Conservation (phyloP, 2,797 vertebrate genomes). For the Bradypodion pumilum region DNA sequence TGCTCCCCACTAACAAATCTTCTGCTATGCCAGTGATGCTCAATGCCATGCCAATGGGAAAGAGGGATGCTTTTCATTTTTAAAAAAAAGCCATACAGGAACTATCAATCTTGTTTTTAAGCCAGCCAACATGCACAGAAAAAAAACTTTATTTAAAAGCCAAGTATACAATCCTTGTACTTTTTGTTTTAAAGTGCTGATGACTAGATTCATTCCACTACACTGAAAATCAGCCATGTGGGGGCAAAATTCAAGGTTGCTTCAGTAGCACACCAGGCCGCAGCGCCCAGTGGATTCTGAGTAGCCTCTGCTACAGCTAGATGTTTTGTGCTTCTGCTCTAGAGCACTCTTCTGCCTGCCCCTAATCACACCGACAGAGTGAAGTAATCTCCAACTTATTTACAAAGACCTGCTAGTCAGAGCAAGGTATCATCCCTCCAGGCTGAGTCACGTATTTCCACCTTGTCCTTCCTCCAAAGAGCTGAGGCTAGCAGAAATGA, state of each 20-base stretch:
- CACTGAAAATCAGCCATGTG: neutral
- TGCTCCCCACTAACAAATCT: neutral
- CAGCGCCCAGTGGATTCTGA: neutral
- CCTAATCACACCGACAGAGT: neutral
- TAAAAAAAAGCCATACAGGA: neutral
- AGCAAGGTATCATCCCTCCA: neutral
- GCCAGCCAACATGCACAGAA: neutral
- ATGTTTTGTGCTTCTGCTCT: neutral
- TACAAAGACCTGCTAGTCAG: neutral
- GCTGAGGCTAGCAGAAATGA: neutral
- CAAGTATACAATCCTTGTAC: too few relatives aligned
- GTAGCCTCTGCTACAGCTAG: neutral
- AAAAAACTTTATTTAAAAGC: neutral
- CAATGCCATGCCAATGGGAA: neutral
- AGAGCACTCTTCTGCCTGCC: neutral
- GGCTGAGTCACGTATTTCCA: neutral
- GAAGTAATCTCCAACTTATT: neutral
- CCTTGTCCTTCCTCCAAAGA: neutral
- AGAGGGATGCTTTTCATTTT: neutral
- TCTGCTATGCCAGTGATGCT: neutral
- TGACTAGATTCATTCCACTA: too few relatives aligned
- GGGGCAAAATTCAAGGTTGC: neutral
- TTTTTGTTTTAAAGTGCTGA: neutral
- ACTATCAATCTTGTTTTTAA: neutral
- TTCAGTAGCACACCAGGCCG: neutral